Conservation (phyloP, 2,888 invertebrate species). For the Tipula unca region DNA sequence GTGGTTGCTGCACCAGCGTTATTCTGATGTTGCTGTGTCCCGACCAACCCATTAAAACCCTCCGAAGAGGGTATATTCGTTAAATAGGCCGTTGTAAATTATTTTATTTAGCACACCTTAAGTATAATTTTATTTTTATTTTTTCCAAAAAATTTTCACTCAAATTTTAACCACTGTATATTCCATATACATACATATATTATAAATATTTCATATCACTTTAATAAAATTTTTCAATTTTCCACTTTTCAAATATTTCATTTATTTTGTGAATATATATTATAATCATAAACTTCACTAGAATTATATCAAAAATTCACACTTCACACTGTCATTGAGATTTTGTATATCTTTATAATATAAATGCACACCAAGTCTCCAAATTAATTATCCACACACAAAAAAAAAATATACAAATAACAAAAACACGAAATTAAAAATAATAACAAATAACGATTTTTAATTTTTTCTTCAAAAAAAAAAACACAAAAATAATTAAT, state of each 20-base stretch:
- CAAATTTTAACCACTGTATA: neutral
- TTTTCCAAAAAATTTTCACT: constrained; percentile 17
- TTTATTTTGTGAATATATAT: neutral
- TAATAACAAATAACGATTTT: neutral
- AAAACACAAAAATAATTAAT: neutral
- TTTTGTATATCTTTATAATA: too few species aligned
- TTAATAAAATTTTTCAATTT: neutral
- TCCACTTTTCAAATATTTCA: constrained; percentile 1
- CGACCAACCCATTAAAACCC: constrained; percentile 24
- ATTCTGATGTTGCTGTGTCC: constrained; percentile 14
- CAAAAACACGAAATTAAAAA: neutral
- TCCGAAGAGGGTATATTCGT: constrained; percentile 28
- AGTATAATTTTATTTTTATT: neutral
- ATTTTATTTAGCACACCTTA: neutral
- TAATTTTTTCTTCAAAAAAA: neutral
- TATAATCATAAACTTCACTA: neutral
- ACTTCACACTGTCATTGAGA: neutral
- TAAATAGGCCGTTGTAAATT: constrained; percentile 27
- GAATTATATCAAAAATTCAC: neutral
- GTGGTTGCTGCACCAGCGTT: neutral
- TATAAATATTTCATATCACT: neutral
- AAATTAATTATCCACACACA: neutral
- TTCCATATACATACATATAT: neutral
- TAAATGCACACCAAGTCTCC: neutral
- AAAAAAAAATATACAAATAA: neutral